Conservation (phyloP, 2,113 vertebrate species). For the Chascanopsetta lugubris region DNA sequence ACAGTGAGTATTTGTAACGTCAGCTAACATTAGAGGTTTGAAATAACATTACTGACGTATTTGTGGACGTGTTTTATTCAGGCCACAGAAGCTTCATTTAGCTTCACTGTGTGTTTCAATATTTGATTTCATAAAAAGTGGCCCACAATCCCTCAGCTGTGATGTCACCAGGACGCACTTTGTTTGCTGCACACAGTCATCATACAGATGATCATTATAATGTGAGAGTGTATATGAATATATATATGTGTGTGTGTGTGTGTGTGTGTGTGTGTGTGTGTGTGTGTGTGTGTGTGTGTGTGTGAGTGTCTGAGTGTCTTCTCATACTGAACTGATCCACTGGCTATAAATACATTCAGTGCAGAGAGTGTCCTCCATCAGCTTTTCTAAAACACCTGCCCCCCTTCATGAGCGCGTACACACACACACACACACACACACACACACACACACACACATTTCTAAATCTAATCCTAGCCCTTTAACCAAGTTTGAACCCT, state of each 20-base stretch:
- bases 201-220: conserved; percentile 41
- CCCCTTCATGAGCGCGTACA: neutral
- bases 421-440: neutral
- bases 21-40: neutral
- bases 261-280: conserved; percentile 18
- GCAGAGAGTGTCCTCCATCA: conserved; percentile 30
- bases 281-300: conserved; percentile 1
- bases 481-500: too few relatives aligned
- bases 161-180: conserved; percentile 1
- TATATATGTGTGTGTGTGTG: conserved; percentile 15
- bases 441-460: neutral
- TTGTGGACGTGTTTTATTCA: too few relatives aligned
- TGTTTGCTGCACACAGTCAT: conserved; percentile 42
- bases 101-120: neutral
- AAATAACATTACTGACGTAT: neutral
- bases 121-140: neutral
- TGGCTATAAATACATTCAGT: conserved; percentile 60
- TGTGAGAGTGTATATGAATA: neutral
- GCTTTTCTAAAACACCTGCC: conserved; percentile 60
- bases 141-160: neutral
- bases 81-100: neutral
- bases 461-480: too few relatives aligned
- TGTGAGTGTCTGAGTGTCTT: conserved; percentile 44
- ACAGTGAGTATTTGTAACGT: too few relatives aligned
- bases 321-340: conserved; percentile 44